phyloP scores from a whole-genome alignment of 2,113 vertebrate species.

The Caracal caracal region DNA sequence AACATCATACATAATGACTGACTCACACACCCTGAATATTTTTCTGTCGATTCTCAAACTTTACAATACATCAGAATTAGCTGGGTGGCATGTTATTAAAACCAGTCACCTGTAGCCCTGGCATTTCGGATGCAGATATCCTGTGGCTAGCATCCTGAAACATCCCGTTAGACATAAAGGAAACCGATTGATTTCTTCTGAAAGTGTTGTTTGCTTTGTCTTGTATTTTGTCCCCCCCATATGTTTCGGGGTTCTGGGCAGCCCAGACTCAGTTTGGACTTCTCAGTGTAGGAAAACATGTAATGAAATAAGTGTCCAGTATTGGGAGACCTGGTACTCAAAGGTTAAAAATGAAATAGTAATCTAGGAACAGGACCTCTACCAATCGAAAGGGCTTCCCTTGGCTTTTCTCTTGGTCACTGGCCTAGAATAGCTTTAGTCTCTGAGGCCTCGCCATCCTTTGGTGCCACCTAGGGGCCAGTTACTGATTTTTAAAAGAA shows the following conservation, averaged over 20 bases:
- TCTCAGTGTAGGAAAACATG: background rate
- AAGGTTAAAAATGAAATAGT: background rate
- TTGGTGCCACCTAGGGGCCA: constrained; percentile 69
- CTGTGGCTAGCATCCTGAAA: background rate
- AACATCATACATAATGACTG: background rate
- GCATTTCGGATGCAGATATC: background rate
- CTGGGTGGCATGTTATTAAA: background rate
- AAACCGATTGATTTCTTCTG: background rate
- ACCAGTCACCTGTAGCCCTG: background rate
- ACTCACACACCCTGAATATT: background rate
- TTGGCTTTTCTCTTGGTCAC: background rate
- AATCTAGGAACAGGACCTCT: background rate
- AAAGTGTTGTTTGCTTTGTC: background rate
- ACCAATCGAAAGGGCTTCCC: background rate
- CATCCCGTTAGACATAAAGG: background rate
- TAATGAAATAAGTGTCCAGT: background rate
- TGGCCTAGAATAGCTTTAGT: background rate
- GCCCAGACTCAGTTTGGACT: background rate
- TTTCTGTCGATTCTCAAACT: background rate
- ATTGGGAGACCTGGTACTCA: background rate
- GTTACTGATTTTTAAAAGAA: constrained; percentile 14
- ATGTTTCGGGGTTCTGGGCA: background rate
- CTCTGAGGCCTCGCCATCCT: background rate
- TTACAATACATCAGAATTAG: background rate
- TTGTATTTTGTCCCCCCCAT: accelerated